Base-by-base conservation (phyloP, 2,888 invertebrate genomes). In the Hermaeophaga mercurialis region DNA sequence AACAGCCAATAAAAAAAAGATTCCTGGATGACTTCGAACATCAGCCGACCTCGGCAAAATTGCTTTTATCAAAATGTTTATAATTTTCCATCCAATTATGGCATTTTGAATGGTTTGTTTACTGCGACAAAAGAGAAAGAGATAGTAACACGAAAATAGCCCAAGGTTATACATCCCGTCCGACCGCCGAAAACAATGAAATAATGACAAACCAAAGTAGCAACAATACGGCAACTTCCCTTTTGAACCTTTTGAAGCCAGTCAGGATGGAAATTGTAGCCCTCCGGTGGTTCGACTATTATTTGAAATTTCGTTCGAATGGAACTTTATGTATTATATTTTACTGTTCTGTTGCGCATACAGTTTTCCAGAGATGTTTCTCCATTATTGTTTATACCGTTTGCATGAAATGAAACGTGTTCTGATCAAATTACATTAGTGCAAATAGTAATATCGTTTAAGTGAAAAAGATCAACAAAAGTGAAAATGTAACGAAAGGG, bases 131-230 rank as follows among this genome's bases (percentile, higher is more conserved):
- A 17, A 36, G 15, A 36, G 36, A 45, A 48, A 48, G 38, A 48
- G n/a, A 28, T 12, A 15, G 26, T 15, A 28, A 15, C n/a, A 17
- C 36, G 7, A 31, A 46, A 54, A 46, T 1, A 9, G 46, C 54
- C 39, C 14, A 15, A n/a, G 54, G 54, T 22, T 26, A 12, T 54
- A 54, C 54, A 54, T 46, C 38, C 39, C 54, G 45, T 18, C 38
- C 58, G 54, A 62, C 66, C 63, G 65, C 66, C 64, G 65, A 66
- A 67, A 71, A 73, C 72, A 72, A 72, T 70, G 69, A 69, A 66
- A 70, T 72, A 74, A 75, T 74, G 73, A 75, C 73, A 72, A 74
- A 70, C 70, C 66, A 70, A 71, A 71, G 70, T 72, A 48, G 54
- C 50, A 55, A 61, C 61, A 73, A 70, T 69, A 67, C 68, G 70